Conservation (phyloP, 2,888 invertebrate genomes). For the Conops quadrifasciatus region DNA sequence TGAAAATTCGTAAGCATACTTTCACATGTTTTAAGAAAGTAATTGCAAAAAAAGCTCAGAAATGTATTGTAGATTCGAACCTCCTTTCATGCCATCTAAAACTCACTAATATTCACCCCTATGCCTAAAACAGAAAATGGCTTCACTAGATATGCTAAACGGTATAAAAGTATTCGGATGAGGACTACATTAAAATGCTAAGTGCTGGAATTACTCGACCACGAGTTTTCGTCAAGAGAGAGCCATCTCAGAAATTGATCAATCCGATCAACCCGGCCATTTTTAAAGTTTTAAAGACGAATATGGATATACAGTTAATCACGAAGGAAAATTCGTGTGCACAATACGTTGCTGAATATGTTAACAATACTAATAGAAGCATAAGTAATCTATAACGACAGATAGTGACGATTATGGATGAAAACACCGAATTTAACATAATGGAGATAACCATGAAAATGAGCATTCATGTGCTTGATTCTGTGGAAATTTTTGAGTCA, state of each 20-base stretch:
- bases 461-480: conserved; percentile 55
- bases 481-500: too few relatives aligned
- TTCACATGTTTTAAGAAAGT: conserved; percentile 39
- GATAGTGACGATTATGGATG: conserved; percentile 47
- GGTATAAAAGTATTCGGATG: conserved; percentile 27
- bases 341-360: conserved; percentile 61
- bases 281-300: conserved; percentile 53
- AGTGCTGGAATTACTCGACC: conserved; percentile 57
- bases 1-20: conserved; percentile 39
- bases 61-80: too few relatives aligned
- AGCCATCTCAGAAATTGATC: conserved; percentile 57
- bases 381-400: conserved; percentile 27
- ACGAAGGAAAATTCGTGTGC: conserved; percentile 63
- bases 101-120: conserved; percentile 27
- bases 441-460: conserved; percentile 51
- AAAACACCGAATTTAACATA: conserved; percentile 58
- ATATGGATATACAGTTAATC: conserved; percentile 57
- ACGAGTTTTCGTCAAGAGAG: conserved; percentile 55
- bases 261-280: conserved; percentile 62
- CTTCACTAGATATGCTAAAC: not conserved
- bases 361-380: conserved; percentile 56
- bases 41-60: conserved; percentile 20
- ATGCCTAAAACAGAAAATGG: conserved; percentile 27
- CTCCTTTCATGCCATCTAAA: conserved; percentile 27
- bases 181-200: conserved; percentile 48